Evolutionary conservation across 1,140 invertebrate genomes (phyloP), one percentile per base, ranked within the genome.

Genomic region (Leptinotarsa texana): DNA sequence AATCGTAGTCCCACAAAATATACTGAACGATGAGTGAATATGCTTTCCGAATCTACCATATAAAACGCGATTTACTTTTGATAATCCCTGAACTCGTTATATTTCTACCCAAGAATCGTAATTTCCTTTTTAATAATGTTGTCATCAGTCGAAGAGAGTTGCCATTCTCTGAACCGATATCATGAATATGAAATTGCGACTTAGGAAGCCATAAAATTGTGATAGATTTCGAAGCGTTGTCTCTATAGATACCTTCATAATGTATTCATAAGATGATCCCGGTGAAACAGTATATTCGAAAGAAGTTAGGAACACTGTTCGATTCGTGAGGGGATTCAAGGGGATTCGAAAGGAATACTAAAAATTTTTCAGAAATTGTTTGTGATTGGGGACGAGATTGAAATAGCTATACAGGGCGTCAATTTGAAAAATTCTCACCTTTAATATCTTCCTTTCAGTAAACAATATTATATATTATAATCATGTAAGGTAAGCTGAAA

Each of bases 111-210:
- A 18, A 57, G 15, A 57, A 57, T 57, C 51, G 51, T 57, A 57
- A 57, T 57, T 57, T 57, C 51, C 51, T 57, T 57, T 57, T 57
- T 57, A 57, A 57, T 57, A 57, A 57, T 17, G 51, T 18, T 57
- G 51, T 57, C 51, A 57, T 18, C 51, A 57, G n/a, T 57, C 51
- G 51, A 57, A 57, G 13, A 15, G 51, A 3, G n/a, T 57, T 17
- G n/a, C 33, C 51, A 5, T 57, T 2, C 51, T 17, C 15, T 57
- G 51, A 57, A 57, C 51, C 51, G 51, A 57, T 57, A 57, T 57
- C 51, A 57, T 57, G 51, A 57, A 57, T 57, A 57, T 57, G 51
- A 57, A 57, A 57, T 57, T 57, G 51, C 51, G 51, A 57, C 51
- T 57, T 57, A 57, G 51, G 51, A 57, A 18, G 51, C 51, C 51